Evolutionary conservation across 37 sponge, comb jelly and placozoan species (phyloP).

Genomic region (Beroe forskalii): DNA sequence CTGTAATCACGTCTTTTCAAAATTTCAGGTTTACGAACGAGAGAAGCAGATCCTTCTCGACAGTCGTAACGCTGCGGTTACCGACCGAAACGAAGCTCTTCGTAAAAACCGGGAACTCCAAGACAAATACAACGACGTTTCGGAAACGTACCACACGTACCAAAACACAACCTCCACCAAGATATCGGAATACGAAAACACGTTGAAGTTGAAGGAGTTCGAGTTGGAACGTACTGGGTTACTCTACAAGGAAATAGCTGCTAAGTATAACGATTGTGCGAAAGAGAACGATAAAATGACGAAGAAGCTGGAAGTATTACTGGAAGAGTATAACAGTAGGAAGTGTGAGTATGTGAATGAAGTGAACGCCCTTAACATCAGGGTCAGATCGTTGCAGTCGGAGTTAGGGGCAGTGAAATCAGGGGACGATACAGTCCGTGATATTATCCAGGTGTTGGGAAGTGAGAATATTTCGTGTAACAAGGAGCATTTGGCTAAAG

Average conservation of each 20-base stretch:
- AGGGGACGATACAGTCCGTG: neutral
- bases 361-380: slow-evolving; percentile 26
- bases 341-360: neutral
- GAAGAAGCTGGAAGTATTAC: slow-evolving; percentile 46
- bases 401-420: neutral
- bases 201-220: slow-evolving; percentile 50
- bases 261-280: slow-evolving; percentile 10
- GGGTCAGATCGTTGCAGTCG: neutral
- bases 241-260: neutral
- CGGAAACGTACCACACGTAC: neutral
- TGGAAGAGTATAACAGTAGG: slow-evolving; percentile 42
- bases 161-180: neutral
- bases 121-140: slow-evolving; percentile 12
- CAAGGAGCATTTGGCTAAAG: slow-evolving; percentile 49
- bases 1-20: too few species aligned
- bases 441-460: slow-evolving; percentile 22
- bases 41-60: slow-evolving; percentile 20
- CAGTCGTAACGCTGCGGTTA: slow-evolving; percentile 34
- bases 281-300: slow-evolving; percentile 28
- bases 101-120: slow-evolving; percentile 37
- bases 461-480: slow-evolving; percentile 53
- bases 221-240: slow-evolving; percentile 13
- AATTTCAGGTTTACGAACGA: slow-evolving; percentile 61
- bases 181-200: slow-evolving; percentile 21
- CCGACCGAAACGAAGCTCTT: slow-evolving; percentile 45